Evolutionary conservation across 2,113 vertebrate species (phyloP).

Genomic region (Amazona guildingii): DNA sequence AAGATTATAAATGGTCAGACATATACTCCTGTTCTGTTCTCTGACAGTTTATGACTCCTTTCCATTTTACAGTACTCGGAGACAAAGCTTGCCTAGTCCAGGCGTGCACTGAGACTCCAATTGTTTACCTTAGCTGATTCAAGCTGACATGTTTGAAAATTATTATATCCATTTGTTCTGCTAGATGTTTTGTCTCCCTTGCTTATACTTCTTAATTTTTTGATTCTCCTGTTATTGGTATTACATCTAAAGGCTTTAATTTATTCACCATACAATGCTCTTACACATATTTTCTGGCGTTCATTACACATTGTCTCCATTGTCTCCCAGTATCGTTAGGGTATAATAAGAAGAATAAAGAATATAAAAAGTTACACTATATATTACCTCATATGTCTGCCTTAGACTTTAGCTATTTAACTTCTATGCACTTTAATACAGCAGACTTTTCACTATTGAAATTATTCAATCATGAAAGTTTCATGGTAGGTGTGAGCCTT

Average conservation of each 20-base stretch:
- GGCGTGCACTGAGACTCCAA: conserved; percentile 23
- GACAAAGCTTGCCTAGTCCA: conserved; percentile 48
- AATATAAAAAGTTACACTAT: conserved; percentile 33
- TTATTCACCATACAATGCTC: conserved; percentile 63
- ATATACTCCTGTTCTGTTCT: conserved; percentile 68
- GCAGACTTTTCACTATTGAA: conserved; percentile 14
- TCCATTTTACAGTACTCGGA: conserved; percentile 49
- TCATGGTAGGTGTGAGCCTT: background rate
- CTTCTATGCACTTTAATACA: background rate
- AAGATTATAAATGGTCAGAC: conserved; percentile 65
- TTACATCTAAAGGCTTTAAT: conserved; percentile 73
- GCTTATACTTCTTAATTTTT: conserved; percentile 63
- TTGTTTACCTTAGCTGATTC: conserved; percentile 70
- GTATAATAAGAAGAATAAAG: background rate
- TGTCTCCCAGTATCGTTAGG: conserved; percentile 24
- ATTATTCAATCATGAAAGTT: conserved; percentile 20
- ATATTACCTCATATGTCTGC: conserved; percentile 52
- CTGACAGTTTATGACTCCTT: conserved; percentile 61
- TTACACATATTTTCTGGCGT: conserved; percentile 18
- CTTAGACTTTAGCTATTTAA: conserved; percentile 13
- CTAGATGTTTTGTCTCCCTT: conserved; percentile 51
- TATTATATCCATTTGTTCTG: conserved; percentile 66
- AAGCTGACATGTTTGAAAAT: conserved; percentile 49
- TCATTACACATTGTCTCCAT: conserved; percentile 29
- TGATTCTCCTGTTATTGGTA: conserved; percentile 63